Evolutionary conservation across 2,888 invertebrate genomes (phyloP), one percentile per base, ranked within the genome.

Genomic region (Spatulosminthurus flaviceps): DNA sequence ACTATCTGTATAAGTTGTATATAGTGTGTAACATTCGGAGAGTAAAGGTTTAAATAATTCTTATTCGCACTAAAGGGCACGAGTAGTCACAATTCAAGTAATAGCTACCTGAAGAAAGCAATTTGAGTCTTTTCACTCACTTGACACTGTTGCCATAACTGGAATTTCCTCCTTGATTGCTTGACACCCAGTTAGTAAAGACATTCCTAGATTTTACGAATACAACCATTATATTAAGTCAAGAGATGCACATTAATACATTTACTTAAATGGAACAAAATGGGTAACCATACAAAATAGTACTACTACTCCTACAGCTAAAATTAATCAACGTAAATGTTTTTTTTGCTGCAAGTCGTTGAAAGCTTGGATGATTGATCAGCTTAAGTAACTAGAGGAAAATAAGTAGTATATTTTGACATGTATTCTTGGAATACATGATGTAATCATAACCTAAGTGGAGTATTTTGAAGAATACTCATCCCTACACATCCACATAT

Each of bases 161-260:
- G 42, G 92, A 91, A 89, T 91, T 92, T 89, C 82, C 83, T 70
- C 80, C 80, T 78, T 93, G 93, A 90, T 94, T 93, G 86, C 93
- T 92, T 82, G 94, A 93, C 87, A 95, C 95, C 95, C 95, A 95
- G 82, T 93, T 93, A 87, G 93, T 93, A 90, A 94, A 95, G 83
- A 96, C 96, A 89, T 96, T 95, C 89, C 95, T 95, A 92, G 80
- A 91, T 75, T 34, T 51, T 71, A 77, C 41, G 60, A 79, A 81
- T 77, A 51, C 34, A 74, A 29, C 60, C 29, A 34, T 61, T 74
- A 78, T 72, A 64, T 66, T 60, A 78, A 72, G 69, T 67, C 67
- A 67, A 19, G 4, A 28, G 67, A 67, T 19, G 51, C 51, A 13
- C 51, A n/a, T 51, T n/a, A 51, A 51, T 34, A 34, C 34, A 34